phyloP scores from a whole-genome alignment of 1,140 invertebrate genomes.

The Neodiprion fabricii region DNA sequence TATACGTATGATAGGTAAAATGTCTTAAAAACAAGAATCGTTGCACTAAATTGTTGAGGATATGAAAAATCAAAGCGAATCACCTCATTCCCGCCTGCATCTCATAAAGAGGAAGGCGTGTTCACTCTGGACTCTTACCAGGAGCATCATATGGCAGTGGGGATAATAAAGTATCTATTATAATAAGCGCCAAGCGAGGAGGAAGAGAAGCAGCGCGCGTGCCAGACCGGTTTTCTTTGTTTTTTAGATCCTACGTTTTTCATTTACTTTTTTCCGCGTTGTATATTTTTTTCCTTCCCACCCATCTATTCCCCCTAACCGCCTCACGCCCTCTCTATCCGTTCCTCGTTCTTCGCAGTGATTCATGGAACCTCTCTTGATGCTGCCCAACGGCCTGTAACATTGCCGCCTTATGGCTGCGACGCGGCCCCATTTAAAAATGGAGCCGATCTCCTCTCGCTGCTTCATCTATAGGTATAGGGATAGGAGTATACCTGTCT shows the following conservation, averaged over 20 bases:
- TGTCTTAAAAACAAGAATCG: too few relatives aligned
- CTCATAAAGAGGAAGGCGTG: too few relatives aligned
- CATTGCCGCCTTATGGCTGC: constrained; percentile 52
- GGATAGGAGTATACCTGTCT: background rate
- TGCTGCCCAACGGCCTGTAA: constrained; percentile 52
- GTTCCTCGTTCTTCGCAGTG: constrained; percentile 30
- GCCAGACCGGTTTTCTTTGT: constrained; percentile 40
- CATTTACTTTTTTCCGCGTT: constrained; percentile 14
- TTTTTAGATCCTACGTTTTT: constrained; percentile 14
- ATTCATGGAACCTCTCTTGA: constrained; percentile 48
- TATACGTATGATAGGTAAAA: too few relatives aligned
- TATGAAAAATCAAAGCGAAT: too few relatives aligned
- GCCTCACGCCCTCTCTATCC: constrained; percentile 18
- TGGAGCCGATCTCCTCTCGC: constrained; percentile 3
- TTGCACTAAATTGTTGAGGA: too few relatives aligned
- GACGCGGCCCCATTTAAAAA: constrained; percentile 16
- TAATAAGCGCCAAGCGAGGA: background rate
- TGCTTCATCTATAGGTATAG: background rate
- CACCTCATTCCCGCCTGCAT: too few relatives aligned
- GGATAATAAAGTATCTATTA: background rate
- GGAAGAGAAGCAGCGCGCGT: constrained; percentile 32
- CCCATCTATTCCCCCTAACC: constrained; percentile 17
- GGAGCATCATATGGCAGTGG: background rate
- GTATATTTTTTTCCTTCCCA: background rate
- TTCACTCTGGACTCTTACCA: background rate